Conservation (phyloP, 2,113 vertebrate species). For the Columbina picui region DNA sequence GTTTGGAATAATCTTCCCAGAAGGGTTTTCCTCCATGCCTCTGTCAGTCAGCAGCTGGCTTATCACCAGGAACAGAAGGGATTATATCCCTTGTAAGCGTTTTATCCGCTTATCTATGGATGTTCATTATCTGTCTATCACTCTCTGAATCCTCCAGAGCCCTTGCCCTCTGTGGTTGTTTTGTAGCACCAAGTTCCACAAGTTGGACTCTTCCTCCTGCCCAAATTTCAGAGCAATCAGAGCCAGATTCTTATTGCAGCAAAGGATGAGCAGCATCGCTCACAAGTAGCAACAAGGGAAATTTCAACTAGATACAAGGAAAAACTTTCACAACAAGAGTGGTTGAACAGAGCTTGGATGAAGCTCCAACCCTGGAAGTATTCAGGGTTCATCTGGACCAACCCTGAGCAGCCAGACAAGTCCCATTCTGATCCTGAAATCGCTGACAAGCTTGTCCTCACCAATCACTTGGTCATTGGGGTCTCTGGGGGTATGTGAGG, state of each 20-base stretch:
- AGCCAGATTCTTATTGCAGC: neutral
- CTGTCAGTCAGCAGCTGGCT: constrained; percentile 41
- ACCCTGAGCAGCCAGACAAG: neutral
- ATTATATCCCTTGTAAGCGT: constrained; percentile 37
- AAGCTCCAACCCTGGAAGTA: neutral
- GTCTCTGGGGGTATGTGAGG: neutral
- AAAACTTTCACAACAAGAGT: neutral
- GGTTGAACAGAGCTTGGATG: neutral
- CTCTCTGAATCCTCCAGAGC: neutral
- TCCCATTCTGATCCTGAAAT: neutral
- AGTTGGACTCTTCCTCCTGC: neutral
- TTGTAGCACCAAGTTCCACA: neutral
- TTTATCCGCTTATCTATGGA: constrained; percentile 36
- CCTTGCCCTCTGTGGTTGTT: neutral
- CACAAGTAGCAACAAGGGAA: neutral
- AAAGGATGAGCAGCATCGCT: neutral
- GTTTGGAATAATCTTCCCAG: constrained; percentile 27
- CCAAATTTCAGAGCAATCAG: neutral
- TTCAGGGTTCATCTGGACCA: neutral
- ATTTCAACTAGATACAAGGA: fast-evolving
- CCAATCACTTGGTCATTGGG: fast-evolving
- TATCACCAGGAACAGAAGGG: constrained; percentile 57
- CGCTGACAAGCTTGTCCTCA: neutral
- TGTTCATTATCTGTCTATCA: constrained; percentile 48
- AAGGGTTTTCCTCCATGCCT: constrained; percentile 3